Conservation (phyloP, 2,797 vertebrate genomes). For the Lagodon rhomboides region DNA sequence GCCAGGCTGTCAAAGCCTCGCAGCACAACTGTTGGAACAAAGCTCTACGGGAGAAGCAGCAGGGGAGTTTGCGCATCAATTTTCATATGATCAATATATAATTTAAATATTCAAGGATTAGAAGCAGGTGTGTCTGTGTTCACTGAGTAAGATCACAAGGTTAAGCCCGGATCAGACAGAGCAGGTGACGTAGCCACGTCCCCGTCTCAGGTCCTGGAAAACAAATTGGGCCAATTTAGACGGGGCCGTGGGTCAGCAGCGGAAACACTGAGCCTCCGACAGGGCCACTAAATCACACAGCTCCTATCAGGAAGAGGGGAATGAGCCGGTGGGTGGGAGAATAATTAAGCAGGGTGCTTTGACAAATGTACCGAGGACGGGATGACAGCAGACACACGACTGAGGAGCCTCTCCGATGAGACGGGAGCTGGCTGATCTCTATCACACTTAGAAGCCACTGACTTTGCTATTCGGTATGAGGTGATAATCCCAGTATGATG, state of each 20-base stretch:
- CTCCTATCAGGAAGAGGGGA: slow-evolving; percentile 34
- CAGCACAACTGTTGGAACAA: too few relatives aligned
- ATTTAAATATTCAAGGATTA: not conserved
- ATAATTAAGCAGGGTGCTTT: slow-evolving; percentile 66
- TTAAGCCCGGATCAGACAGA: slow-evolving; percentile 49
- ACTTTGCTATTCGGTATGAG: slow-evolving; percentile 45
- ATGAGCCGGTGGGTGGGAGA: slow-evolving; percentile 31
- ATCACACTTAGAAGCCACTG: slow-evolving; percentile 22
- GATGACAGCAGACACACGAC: slow-evolving; percentile 57
- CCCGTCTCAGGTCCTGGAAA: slow-evolving; percentile 11
- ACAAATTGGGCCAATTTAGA: slow-evolving; percentile 61
- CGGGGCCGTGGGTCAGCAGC: slow-evolving; percentile 45
- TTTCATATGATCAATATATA: not conserved
- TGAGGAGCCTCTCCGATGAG: slow-evolving; percentile 22
- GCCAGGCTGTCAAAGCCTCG: too few relatives aligned
- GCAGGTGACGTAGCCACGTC: slow-evolving; percentile 14
- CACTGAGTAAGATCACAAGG: slow-evolving; percentile 13
- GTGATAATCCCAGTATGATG: slow-evolving; percentile 59
- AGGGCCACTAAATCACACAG: slow-evolving; percentile 62
- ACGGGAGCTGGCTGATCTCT: slow-evolving; percentile 22
- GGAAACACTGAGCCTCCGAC: slow-evolving; percentile 55
- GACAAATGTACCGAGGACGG: slow-evolving; percentile 66
- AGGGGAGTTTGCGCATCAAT: not conserved
- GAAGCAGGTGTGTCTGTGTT: slow-evolving; percentile 3
- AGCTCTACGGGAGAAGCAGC: not conserved